Conservation (phyloP, 2,888 invertebrate genomes). For the Bibio marci region DNA sequence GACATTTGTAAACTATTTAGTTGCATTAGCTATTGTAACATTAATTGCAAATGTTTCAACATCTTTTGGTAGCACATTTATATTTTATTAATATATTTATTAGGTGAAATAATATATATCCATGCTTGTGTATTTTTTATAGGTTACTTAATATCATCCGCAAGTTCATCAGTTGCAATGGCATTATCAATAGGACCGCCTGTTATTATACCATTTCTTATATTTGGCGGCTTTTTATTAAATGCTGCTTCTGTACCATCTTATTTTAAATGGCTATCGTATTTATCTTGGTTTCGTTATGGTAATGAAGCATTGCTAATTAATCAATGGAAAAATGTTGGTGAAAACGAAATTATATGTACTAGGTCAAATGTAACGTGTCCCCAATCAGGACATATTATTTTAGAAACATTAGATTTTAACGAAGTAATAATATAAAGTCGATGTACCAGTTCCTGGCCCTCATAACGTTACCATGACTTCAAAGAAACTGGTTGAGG, state of each 20-base stretch:
- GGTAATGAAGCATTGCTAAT: constrained; percentile 77
- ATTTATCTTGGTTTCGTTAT: constrained; percentile 84
- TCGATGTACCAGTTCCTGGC: background rate
- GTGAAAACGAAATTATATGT: constrained; percentile 54
- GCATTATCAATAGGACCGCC: constrained; percentile 84
- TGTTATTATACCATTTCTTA: constrained; percentile 77
- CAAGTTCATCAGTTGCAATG: constrained; percentile 67
- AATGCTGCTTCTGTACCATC: constrained; percentile 77
- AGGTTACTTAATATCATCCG: constrained; percentile 86
- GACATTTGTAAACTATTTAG: constrained; percentile 47
- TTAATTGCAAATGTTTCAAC: constrained; percentile 79
- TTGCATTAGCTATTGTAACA: constrained; percentile 53
- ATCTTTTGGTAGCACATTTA: constrained; percentile 73
- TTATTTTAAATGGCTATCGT: constrained; percentile 73
- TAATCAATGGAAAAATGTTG: constrained; percentile 75
- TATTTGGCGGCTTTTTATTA: constrained; percentile 92
- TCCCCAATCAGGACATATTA: constrained; percentile 57
- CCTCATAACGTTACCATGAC: too few species aligned
- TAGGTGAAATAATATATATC: constrained; percentile 9
- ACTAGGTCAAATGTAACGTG: constrained; percentile 58
- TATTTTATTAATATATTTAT: too few species aligned
- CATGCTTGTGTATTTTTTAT: constrained; percentile 15
- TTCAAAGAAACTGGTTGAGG: too few species aligned
- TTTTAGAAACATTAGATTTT: constrained; percentile 64
- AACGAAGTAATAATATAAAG: constrained; percentile 35